phyloP scores from a whole-genome alignment of 2,113 vertebrate species.

The Hippocampus barbouri region DNA sequence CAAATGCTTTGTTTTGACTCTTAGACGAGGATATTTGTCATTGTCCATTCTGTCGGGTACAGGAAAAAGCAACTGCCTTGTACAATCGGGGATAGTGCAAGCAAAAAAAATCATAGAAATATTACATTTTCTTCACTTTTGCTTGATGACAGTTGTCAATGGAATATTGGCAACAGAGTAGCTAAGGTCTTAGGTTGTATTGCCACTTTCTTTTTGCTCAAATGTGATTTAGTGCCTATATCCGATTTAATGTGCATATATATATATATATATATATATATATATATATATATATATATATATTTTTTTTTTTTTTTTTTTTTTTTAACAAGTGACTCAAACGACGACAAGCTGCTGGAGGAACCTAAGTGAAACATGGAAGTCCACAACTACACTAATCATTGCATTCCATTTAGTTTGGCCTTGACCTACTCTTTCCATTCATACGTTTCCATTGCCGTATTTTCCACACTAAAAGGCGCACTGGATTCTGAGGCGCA shows the following conservation, averaged over 20 bases:
- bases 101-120: not conserved
- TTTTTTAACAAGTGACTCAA: not conserved
- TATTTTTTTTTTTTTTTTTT: not conserved
- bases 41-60: slow-evolving; percentile 41
- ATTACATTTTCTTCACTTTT: slow-evolving; percentile 11
- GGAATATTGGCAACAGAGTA: not conserved
- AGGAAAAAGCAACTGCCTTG: slow-evolving; percentile 16
- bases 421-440: not conserved
- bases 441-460: not conserved
- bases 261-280: no score
- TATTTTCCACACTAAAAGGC: no score
- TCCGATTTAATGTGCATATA: no score
- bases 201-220: not conserved
- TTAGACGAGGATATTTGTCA: not conserved
- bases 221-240: not conserved
- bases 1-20: not conserved
- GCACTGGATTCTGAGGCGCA: no score
- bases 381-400: not conserved
- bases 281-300: no score
- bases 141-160: not conserved
- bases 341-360: not conserved
- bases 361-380: not conserved
- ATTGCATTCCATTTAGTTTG: not conserved
- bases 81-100: slow-evolving; percentile 11
- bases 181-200: not conserved